A percentile compares a stretch with the other conserved stretches of the same genome.
Conservation (phyloP, 2,888 invertebrate species). For the Pristionchus entomophagus region DNA sequence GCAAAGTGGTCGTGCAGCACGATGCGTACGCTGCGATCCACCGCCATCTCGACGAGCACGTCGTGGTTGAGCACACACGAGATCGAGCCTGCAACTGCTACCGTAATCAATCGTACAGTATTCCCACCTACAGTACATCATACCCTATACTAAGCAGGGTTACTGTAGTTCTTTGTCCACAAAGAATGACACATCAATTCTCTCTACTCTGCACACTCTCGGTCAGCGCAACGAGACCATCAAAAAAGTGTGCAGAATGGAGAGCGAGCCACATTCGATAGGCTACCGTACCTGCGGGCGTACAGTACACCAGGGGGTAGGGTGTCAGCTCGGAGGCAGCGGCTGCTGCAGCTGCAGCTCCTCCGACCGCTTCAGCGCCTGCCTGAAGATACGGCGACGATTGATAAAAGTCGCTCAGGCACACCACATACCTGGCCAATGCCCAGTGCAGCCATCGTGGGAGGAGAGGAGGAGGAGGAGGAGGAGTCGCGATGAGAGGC, state of each 20-base stretch:
- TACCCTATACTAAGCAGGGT: too few relatives aligned
- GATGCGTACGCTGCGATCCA: constrained; percentile 77
- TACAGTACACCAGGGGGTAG: constrained; percentile 77
- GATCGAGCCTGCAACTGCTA: constrained; percentile 71
- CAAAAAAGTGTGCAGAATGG: too few relatives aligned
- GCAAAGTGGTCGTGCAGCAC: constrained; percentile 77
- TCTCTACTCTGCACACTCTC: too few relatives aligned
- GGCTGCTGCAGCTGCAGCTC: neutral
- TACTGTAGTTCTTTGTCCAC: too few relatives aligned
- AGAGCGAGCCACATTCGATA: neutral
- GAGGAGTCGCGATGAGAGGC: neutral
- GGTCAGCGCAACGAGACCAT: too few relatives aligned
- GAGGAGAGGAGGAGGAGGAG: neutral
- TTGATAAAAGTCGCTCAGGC: too few relatives aligned
- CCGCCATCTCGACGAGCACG: constrained; percentile 77
- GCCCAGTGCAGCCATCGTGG: constrained; percentile 27
- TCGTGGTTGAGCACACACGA: constrained; percentile 76
- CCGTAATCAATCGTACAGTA: constrained; percentile 49
- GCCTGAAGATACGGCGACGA: too few relatives aligned
- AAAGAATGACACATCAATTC: too few relatives aligned
- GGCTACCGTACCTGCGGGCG: constrained; percentile 74
- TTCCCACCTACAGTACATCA: too few relatives aligned
- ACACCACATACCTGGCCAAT: too few relatives aligned
- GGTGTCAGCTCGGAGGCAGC: neutral
- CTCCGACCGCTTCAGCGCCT: too few relatives aligned